Percentiles rank a stretch among this genome's conserved stretches.
phyloP scores from a whole-genome alignment of 2,797 vertebrate genomes.

The Pangasius sanitwongsei region DNA sequence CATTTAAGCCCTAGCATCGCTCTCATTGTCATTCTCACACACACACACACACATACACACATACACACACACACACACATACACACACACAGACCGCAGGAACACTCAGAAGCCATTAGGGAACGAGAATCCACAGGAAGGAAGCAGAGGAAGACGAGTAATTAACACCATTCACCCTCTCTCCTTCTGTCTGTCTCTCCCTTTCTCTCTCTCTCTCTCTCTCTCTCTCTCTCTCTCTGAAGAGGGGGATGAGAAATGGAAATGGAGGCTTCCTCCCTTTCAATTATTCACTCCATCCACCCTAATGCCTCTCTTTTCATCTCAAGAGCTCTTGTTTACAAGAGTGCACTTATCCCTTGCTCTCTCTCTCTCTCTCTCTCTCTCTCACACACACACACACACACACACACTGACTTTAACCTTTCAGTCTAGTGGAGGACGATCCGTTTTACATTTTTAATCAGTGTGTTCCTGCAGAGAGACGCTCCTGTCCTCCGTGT shows the following conservation, averaged over 20 bases:
- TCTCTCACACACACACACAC: background rate
- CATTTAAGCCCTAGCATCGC: background rate
- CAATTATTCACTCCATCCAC: constrained; percentile 50
- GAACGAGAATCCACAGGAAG: constrained; percentile 8
- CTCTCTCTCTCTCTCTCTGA: constrained; percentile 1
- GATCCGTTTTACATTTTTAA: background rate
- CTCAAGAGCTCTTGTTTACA: constrained; percentile 30
- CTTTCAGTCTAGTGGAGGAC: background rate
- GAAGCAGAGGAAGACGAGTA: constrained; percentile 8
- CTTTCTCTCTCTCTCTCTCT: background rate
- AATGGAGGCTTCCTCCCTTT: constrained; percentile 36
- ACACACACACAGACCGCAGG: background rate
- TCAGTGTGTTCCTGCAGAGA: constrained; percentile 1
- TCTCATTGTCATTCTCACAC: background rate
- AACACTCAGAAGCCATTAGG: constrained; percentile 20
- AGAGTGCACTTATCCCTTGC: background rate
- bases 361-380: background rate
- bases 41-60: background rate
- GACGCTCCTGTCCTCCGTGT: background rate
- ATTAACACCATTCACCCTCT: constrained; percentile 21
- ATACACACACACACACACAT: background rate
- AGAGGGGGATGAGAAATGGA: background rate
- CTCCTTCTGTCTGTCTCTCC: background rate
- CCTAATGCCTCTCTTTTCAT: constrained; percentile 39
- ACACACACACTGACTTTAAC: background rate